These are phyloP conservation scores for Hofmannophila pseudospretella DNA, from an alignment of 2,888 invertebrate genomes.

Conservation along the genomic window DNA sequence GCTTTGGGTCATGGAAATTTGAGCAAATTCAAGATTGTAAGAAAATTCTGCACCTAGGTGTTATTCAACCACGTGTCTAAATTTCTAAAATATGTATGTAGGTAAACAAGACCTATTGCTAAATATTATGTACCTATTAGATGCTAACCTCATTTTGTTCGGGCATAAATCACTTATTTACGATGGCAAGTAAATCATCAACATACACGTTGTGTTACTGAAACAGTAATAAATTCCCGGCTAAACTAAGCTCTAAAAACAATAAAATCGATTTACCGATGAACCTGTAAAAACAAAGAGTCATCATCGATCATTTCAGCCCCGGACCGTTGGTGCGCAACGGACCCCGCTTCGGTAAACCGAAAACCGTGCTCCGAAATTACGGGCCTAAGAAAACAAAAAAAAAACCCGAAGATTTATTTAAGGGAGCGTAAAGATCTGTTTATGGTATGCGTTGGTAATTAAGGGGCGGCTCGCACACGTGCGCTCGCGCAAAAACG, in stretches of 20 bases:
- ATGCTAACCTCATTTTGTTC: too few species aligned
- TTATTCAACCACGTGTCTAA: too few species aligned
- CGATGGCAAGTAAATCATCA: constrained; percentile 2
- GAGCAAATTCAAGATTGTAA: too few species aligned
- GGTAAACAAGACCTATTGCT: too few species aligned
- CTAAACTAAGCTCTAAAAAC: constrained; percentile 36
- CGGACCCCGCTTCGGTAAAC: constrained; percentile 49
- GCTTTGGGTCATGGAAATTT: too few species aligned
- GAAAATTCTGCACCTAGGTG: too few species aligned
- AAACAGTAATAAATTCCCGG: constrained; percentile 30
- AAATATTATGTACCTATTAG: too few species aligned
- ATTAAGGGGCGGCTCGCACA: constrained; percentile 74
- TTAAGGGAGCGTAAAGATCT: constrained; percentile 78
- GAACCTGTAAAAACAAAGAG: constrained; percentile 68
- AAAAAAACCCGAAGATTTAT: constrained; percentile 63
- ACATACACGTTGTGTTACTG: too few species aligned
- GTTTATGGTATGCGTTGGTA: constrained; percentile 78
- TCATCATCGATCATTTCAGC: constrained; percentile 61
- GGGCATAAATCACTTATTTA: too few species aligned
- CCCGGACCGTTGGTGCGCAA: constrained; percentile 31
- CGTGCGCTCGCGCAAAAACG: constrained; percentile 72
- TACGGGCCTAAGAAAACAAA: constrained; percentile 70
- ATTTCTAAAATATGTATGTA: too few species aligned
- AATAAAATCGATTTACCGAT: constrained; percentile 45
- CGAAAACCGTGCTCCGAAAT: constrained; percentile 62